These are phyloP conservation scores for Gallirallus australis DNA, from an alignment of 2,797 vertebrate species.

Conservation along the genomic window DNA sequence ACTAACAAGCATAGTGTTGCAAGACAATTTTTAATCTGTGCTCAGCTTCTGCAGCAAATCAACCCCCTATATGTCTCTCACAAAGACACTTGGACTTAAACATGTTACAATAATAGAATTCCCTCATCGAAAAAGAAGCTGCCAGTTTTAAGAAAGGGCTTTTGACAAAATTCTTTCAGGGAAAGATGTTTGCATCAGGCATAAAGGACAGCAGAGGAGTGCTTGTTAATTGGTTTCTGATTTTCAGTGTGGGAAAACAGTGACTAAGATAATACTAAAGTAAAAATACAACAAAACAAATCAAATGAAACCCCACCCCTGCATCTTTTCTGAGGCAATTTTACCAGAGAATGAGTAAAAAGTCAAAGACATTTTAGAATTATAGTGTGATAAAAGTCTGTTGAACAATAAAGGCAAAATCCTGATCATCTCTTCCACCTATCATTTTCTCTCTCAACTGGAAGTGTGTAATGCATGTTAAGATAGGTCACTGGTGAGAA, in stretches of 20 bases:
- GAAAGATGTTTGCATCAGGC: neutral
- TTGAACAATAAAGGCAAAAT: neutral
- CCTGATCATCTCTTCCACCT: neutral
- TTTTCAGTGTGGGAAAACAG: slow-evolving; percentile 18
- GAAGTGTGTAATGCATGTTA: neutral
- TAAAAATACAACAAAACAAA: neutral
- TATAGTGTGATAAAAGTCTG: neutral
- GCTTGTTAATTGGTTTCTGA: slow-evolving; percentile 35
- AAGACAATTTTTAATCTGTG: slow-evolving; percentile 16
- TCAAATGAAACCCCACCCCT: no score
- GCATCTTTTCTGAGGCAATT: neutral
- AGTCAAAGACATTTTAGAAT: neutral
- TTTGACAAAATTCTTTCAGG: slow-evolving; percentile 32
- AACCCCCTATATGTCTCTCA: neutral
- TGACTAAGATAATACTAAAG: neutral
- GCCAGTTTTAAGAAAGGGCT: neutral
- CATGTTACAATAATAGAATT: slow-evolving; percentile 50
- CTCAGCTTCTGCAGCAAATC: slow-evolving; percentile 35
- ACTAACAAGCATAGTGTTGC: neutral
- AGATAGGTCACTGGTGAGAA: neutral
- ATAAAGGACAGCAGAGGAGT: neutral
- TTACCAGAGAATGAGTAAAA: neutral
- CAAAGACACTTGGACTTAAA: neutral
- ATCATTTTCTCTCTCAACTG: neutral
- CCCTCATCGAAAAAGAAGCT: slow-evolving; percentile 18